Percentiles rank a stretch among this genome's conserved stretches.
phyloP scores from a whole-genome alignment of 2,797 vertebrate species.

The Artibeus jamaicensis region DNA sequence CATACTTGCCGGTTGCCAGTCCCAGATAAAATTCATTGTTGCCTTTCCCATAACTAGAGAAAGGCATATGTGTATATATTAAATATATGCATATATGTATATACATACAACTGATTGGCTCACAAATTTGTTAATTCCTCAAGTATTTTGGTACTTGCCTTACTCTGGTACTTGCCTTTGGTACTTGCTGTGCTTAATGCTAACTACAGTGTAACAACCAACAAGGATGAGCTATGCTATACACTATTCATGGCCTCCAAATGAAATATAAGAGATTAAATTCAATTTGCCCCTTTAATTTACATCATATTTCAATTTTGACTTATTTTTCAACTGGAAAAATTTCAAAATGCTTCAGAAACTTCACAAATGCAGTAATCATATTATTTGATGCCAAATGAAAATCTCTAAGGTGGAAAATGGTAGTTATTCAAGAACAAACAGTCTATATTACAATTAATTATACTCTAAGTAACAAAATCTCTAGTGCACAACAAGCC shows the following conservation, averaged over 20 bases:
- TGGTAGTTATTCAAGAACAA: constrained; percentile 60
- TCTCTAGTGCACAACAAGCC: constrained; percentile 52
- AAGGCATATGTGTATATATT: background rate
- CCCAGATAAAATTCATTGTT: constrained; percentile 8
- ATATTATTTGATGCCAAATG: constrained; percentile 34
- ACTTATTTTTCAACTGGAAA: constrained; percentile 6
- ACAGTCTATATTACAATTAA: constrained; percentile 55
- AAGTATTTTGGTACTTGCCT: background rate
- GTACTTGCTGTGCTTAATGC: constrained; percentile 3
- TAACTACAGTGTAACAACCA: background rate
- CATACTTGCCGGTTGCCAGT: background rate
- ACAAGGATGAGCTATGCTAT: background rate
- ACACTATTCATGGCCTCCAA: background rate
- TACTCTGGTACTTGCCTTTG: background rate
- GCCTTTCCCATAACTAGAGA: background rate
- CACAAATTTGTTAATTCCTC: background rate
- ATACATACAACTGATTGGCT: background rate
- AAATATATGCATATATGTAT: background rate
- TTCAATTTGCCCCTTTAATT: constrained; percentile 50
- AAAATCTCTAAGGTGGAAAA: constrained; percentile 67
- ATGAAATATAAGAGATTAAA: background rate
- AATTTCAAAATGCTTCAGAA: constrained; percentile 38
- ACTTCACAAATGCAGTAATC: constrained; percentile 42
- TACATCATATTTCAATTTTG: constrained; percentile 36
- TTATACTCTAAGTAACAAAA: constrained; percentile 69